Percentiles rank a stretch among this genome's conserved stretches.
Conservation (phyloP, 2,888 invertebrate species). For the Himalopsyche tibetana region DNA sequence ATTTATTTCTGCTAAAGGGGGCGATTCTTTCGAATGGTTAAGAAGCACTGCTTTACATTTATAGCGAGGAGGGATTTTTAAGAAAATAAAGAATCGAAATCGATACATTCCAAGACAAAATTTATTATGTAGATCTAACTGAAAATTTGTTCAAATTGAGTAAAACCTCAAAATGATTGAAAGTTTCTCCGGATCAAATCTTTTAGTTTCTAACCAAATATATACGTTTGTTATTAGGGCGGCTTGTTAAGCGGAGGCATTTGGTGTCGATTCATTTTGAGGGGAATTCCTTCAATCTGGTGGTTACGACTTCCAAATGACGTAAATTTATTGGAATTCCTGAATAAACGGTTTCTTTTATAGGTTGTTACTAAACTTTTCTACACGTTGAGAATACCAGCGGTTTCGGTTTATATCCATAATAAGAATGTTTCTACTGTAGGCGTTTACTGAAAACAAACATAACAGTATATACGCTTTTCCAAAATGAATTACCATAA, state of each 20-base stretch:
- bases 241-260: slow-evolving; percentile 37
- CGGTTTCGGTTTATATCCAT: not conserved
- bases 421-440: not conserved
- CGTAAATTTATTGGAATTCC: slow-evolving; percentile 58
- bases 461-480: too few relatives aligned
- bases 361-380: slow-evolving; percentile 38
- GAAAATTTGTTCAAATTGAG: too few relatives aligned
- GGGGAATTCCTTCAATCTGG: slow-evolving; percentile 53
- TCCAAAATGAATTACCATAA: too few relatives aligned
- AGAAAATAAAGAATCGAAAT: too few relatives aligned
- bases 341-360: slow-evolving; percentile 36
- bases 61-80: too few relatives aligned
- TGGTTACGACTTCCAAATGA: slow-evolving; percentile 41
- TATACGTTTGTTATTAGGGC: slow-evolving; percentile 44
- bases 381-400: not conserved
- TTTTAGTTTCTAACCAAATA: not conserved
- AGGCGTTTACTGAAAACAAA: too few relatives aligned
- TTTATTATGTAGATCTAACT: too few relatives aligned
- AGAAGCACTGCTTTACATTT: too few relatives aligned
- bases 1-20: too few relatives aligned
- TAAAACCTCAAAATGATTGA: too few relatives aligned
- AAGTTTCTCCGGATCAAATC: not conserved
- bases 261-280: slow-evolving; percentile 50
- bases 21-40: too few relatives aligned
- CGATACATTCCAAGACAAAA: too few relatives aligned